Base-by-base conservation (phyloP, 2,888 invertebrate genomes). In the Mechanitis messenoides region DNA sequence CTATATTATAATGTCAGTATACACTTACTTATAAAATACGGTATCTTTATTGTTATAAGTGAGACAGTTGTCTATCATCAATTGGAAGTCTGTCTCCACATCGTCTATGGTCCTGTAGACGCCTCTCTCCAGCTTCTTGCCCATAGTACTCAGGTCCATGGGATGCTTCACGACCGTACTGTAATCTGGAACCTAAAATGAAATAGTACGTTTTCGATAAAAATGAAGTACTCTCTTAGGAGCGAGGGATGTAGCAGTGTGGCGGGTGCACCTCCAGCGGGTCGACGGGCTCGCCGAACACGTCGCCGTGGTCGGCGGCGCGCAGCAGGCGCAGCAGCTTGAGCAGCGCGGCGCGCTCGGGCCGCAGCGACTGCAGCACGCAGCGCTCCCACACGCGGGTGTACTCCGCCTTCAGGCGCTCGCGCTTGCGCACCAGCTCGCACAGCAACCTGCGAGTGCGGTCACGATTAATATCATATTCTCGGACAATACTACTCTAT, bases 31-130 rank as follows among this genome's bases (percentile, higher is more conserved):
- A 83, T 98, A 98, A 83, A 97, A 98, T 61, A 98, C 95, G 0
- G 98, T 98, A 73, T 98, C 98, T 78, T 96, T 96, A 69, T 96
- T 95, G 81, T 99, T 99, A 81, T 99, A 99, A 0, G 95, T 95
- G 73, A 97, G 91, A 78, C 99, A 99, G 84, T 99, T 99, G 69
- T 93, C 93, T 62, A 98, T 96, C 95, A 99, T 98, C n/a, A 98
- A 91, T 74, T 95, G 93, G 80, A 99, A 98, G 87, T 99, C 99
- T 0, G 91, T 91, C 76, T 97, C 96, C 75, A 99, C 92, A 45
- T 95, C 93, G 65, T 94, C 93, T 50, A 98, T 90, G 58, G 92
- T 92, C 6, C 87, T 84, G 80, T 97, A 97, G 2, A 72, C 73
- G 55, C 86, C 87, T 33, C 84, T 94, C 63, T 95, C 94, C 31